Conservation (phyloP, 2,113 vertebrate genomes). For the Hassar affinis region DNA sequence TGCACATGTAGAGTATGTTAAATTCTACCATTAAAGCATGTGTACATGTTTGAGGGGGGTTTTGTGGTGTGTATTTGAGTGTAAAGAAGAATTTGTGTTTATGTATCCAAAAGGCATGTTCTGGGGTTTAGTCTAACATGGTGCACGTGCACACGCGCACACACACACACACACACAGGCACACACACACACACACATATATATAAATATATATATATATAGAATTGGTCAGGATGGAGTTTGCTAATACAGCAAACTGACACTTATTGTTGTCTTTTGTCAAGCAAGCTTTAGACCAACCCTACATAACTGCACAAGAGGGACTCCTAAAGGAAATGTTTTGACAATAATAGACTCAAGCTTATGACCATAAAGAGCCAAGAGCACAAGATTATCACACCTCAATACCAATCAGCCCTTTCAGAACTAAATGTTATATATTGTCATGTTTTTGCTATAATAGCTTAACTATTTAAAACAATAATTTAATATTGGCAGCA, state of each 20-base stretch:
- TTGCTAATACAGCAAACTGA: conserved; percentile 37
- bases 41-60: neutral
- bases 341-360: conserved; percentile 14
- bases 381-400: conserved; percentile 4
- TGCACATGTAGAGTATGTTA: neutral
- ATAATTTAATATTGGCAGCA: conserved; percentile 16
- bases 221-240: conserved; percentile 38
- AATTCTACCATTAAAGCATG: neutral
- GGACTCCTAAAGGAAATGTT: conserved; percentile 46
- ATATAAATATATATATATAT: neutral
- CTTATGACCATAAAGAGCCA: conserved; percentile 10
- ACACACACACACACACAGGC: conserved; percentile 1
- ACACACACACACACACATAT: neutral
- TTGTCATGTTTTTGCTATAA: conserved; percentile 34
- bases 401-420: conserved; percentile 13
- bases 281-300: conserved; percentile 15
- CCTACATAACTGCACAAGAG: conserved; percentile 38
- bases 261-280: conserved; percentile 41
- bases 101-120: neutral
- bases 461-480: conserved; percentile 19
- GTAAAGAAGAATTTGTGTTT: neutral
- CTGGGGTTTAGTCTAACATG: conserved; percentile 5
- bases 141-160: neutral
- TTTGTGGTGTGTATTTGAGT: neutral
- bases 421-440: conserved; percentile 21